Percentiles rank a stretch among this genome's conserved stretches.
Evolutionary conservation across 2,113 vertebrate species (phyloP).

Genomic region (Gallinago media): DNA sequence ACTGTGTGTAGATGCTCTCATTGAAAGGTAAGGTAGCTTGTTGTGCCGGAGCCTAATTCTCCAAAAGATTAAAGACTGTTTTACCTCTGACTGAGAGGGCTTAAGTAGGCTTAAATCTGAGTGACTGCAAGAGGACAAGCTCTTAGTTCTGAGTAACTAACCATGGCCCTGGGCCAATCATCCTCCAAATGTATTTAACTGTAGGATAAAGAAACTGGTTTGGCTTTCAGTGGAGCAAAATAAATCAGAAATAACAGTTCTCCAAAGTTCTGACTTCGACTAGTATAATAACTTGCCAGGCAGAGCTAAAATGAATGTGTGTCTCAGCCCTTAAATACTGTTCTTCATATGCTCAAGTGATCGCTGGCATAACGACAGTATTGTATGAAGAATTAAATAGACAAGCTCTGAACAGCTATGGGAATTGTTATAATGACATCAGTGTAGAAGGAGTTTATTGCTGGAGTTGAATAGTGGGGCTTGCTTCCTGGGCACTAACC

Average conservation of each 20-base stretch:
- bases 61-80: background rate
- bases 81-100: background rate
- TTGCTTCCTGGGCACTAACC: constrained; percentile 47
- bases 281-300: background rate
- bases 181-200: background rate
- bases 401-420: background rate
- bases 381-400: constrained; percentile 27
- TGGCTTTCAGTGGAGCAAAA: background rate
- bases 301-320: constrained; percentile 1
- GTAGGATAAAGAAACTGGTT: background rate
- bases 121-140: background rate
- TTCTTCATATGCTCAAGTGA: background rate
- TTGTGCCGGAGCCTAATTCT: background rate
- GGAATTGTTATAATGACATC: constrained; percentile 28
- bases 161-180: background rate
- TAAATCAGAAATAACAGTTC: background rate
- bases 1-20: background rate
- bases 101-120: background rate
- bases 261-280: background rate
- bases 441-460: constrained; percentile 23
- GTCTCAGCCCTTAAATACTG: background rate
- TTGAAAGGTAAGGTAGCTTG: background rate
- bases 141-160: background rate
- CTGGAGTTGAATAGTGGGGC: constrained; percentile 6
- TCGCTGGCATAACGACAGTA: constrained; percentile 22